Evolutionary conservation across 2,888 invertebrate species (phyloP).

Genomic region (Adineta ricciae): DNA sequence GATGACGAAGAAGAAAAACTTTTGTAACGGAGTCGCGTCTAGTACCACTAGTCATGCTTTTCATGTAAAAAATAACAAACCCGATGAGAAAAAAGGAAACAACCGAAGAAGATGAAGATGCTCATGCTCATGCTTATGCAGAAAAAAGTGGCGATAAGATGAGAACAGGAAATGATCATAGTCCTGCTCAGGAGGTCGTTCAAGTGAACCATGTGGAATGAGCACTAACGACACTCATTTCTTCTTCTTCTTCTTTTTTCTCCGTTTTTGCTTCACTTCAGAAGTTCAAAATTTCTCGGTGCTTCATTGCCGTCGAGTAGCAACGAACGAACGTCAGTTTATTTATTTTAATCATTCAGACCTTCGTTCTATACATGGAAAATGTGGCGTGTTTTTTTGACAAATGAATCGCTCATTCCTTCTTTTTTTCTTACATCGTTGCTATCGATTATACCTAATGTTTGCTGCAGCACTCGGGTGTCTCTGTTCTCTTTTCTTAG

Average conservation of each 20-base stretch:
- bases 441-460: background rate
- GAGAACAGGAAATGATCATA: constrained; percentile 9
- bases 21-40: background rate
- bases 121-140: background rate
- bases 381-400: background rate
- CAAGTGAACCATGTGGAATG: background rate
- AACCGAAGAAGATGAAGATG: background rate
- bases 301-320: background rate
- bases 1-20: background rate
- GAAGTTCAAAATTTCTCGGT: background rate
- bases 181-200: background rate
- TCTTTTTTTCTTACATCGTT: background rate
- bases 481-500: background rate
- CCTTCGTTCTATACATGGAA: background rate
- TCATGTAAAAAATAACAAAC: background rate
- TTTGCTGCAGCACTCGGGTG: background rate
- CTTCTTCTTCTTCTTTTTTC: background rate
- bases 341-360: constrained; percentile 5
- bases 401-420: background rate
- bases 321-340: background rate
- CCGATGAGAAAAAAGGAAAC: background rate
- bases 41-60: background rate
- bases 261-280: background rate
- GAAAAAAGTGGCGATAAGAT: background rate
- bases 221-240: background rate